A percentile compares a stretch with the other conserved stretches of the same genome.
phyloP scores from a whole-genome alignment of 2,888 invertebrate species.

The Caenorhabditis macrosperma region DNA sequence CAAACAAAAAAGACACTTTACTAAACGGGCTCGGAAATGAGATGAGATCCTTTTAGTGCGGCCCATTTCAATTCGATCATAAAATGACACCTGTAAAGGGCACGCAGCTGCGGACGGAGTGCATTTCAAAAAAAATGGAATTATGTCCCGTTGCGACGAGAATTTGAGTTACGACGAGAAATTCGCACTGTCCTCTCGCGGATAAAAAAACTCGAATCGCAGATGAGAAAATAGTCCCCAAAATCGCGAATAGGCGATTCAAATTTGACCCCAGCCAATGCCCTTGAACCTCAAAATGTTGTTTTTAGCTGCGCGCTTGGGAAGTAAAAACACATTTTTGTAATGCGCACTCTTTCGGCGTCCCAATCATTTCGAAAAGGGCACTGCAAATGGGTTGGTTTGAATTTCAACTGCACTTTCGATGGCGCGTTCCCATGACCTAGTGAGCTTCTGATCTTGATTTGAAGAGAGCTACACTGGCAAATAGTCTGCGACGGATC shows the following conservation, averaged over 20 bases:
- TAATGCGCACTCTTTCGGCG: not conserved
- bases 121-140: too few species aligned
- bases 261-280: not conserved
- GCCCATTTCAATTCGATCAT: not conserved
- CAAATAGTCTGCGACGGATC: constrained; percentile 13
- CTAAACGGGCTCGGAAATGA: not conserved
- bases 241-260: too few species aligned
- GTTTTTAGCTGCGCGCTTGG: not conserved
- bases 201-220: too few species aligned
- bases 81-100: constrained; percentile 18
- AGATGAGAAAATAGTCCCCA: too few species aligned
- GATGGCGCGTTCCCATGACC: constrained; percentile 19
- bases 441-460: constrained; percentile 39
- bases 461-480: not conserved
- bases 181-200: too few species aligned
- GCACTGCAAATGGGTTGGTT: too few species aligned
- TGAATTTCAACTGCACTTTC: too few species aligned
- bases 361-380: not conserved
- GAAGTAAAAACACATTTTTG: not conserved
- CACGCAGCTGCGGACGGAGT: not conserved
- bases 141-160: too few species aligned
- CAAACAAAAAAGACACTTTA: constrained; percentile 14
- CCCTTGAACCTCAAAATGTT: not conserved
- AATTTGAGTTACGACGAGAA: too few species aligned
- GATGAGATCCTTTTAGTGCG: not conserved